These are phyloP conservation scores for Caenorhabditis sp. DNA, from an alignment of 2,888 invertebrate genomes.

Conservation along the genomic window DNA sequence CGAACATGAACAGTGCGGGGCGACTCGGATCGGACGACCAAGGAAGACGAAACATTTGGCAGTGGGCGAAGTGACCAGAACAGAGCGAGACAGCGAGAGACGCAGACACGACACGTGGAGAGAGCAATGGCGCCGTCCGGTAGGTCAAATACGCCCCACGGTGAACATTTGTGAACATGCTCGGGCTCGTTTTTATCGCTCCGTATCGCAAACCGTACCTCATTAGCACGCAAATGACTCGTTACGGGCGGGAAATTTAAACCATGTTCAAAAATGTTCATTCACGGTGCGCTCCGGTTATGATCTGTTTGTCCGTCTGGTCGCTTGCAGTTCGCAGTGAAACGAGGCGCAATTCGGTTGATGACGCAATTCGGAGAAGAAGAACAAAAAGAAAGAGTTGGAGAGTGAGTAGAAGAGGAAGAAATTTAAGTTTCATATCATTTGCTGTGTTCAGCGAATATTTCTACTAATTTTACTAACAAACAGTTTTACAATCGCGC, in stretches of 20 bases:
- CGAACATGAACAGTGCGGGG: slow-evolving; percentile 19
- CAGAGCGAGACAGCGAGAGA: not conserved
- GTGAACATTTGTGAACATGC: too few species aligned
- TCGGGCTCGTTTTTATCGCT: too few species aligned
- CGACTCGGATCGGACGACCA: too few species aligned
- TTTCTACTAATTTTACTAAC: not conserved
- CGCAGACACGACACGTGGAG: slow-evolving; percentile 3
- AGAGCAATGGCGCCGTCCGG: slow-evolving; percentile 12
- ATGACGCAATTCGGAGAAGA: slow-evolving; percentile 4
- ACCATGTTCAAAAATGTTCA: too few species aligned
- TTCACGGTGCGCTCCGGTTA: too few species aligned
- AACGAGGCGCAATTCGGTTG: slow-evolving; percentile 11
- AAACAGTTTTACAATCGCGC: too few species aligned
- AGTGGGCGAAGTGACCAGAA: slow-evolving; percentile 3
- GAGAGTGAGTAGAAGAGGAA: not conserved
- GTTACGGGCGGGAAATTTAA: too few species aligned
- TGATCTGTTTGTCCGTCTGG: slow-evolving; percentile 25
- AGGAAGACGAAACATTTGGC: not conserved
- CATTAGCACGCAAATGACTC: too few species aligned
- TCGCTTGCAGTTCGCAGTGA: slow-evolving; percentile 24
- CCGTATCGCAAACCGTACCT: too few species aligned
- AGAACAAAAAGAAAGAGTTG: not conserved
- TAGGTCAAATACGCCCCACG: too few species aligned
- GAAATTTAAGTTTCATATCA: not conserved
- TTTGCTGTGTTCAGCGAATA: slow-evolving; percentile 18